Conservation (phyloP, 2,888 invertebrate genomes). For the Parnassius mnemosyne region DNA sequence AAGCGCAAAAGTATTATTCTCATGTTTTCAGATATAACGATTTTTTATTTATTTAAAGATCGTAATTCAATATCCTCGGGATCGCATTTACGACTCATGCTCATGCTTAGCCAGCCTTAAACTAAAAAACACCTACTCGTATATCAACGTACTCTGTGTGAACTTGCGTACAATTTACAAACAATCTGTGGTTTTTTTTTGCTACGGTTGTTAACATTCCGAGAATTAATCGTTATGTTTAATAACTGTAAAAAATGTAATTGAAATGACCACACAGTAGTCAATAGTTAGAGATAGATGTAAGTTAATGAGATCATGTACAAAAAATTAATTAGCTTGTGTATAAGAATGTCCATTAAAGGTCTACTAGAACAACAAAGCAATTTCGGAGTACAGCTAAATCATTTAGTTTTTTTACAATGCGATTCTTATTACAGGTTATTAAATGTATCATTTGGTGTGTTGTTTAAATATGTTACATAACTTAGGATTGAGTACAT, state of each 20-base stretch:
- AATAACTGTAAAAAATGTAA: not conserved
- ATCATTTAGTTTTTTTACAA: too few species aligned
- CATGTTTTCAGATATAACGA: slow-evolving; percentile 1
- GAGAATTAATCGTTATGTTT: not conserved
- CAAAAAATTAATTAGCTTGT: slow-evolving; percentile 2
- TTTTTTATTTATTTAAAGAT: slow-evolving; percentile 15
- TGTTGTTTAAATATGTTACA: too few species aligned
- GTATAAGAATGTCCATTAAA: not conserved
- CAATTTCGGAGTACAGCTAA: too few species aligned
- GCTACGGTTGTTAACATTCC: not conserved
- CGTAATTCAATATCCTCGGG: slow-evolving; percentile 21
- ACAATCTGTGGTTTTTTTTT: not conserved
- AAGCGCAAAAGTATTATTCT: slow-evolving; percentile 14
- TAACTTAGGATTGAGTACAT: too few species aligned
- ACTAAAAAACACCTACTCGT: slow-evolving; percentile 1
- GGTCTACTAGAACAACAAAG: too few species aligned
- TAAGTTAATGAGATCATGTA: not conserved
- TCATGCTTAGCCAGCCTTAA: slow-evolving; percentile 19
- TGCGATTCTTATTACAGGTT: not conserved
- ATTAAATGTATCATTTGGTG: not conserved
- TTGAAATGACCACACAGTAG: slow-evolving; percentile 4
- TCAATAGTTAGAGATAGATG: not conserved
- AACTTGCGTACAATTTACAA: not conserved
- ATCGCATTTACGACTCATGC: slow-evolving; percentile 21
- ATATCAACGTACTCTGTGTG: not conserved